Evolutionary conservation across 2,113 vertebrate genomes (phyloP).

Genomic region (Crotalus horridus): DNA sequence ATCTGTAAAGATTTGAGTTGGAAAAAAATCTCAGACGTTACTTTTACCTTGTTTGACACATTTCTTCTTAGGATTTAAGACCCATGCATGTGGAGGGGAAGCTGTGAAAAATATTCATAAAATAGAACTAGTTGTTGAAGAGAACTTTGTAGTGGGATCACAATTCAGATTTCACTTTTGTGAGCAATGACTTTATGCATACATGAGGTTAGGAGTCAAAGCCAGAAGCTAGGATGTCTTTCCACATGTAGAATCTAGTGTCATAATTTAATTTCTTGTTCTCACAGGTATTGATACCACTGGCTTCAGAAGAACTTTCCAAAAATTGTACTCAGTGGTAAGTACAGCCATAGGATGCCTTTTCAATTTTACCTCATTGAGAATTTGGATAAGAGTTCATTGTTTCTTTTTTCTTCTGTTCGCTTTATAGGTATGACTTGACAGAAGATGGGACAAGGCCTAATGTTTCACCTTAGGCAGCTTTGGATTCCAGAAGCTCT

Average conservation of each 20-base stretch:
- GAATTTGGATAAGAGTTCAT: neutral
- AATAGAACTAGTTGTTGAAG: neutral
- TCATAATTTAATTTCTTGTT: conserved; percentile 27
- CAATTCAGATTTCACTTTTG: neutral
- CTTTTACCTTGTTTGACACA: neutral
- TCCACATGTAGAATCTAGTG: neutral
- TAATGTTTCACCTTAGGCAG: conserved; percentile 66
- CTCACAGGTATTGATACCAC: conserved; percentile 80
- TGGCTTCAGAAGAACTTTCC: conserved; percentile 82
- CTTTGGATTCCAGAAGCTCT: conserved; percentile 20
- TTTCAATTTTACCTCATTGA: neutral
- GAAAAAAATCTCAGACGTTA: neutral
- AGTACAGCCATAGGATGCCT: conserved; percentile 39
- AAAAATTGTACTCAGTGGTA: conserved; percentile 94
- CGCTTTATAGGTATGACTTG: conserved; percentile 85
- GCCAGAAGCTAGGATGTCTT: neutral
- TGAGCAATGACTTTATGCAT: neutral
- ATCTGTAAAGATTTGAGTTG: neutral
- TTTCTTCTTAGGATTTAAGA: neutral
- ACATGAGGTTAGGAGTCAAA: neutral
- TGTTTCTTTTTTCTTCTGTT: neutral
- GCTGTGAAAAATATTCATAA: neutral
- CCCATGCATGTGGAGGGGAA: neutral
- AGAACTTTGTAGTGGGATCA: neutral
- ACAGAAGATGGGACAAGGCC: conserved; percentile 81